A percentile compares a stretch with the other conserved stretches of the same genome.
Evolutionary conservation across 2,888 invertebrate species (phyloP).

Genomic region (Malachius bipustulatus): DNA sequence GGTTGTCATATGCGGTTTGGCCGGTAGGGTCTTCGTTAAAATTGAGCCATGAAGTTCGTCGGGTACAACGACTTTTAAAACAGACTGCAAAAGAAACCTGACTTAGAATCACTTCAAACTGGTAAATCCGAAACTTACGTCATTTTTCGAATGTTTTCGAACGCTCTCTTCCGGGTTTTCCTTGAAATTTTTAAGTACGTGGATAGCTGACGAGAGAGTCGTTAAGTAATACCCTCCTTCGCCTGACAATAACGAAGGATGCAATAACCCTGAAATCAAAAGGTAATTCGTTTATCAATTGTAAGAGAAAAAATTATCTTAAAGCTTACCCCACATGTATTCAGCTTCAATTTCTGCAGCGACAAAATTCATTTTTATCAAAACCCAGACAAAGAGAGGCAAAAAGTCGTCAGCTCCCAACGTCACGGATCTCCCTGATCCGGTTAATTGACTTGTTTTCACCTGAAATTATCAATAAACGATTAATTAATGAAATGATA

Average conservation of each 20-base stretch:
- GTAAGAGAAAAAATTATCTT: background rate
- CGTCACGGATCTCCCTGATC: constrained; percentile 41
- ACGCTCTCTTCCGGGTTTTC: constrained; percentile 32
- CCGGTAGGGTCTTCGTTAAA: constrained; percentile 82
- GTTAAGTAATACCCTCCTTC: constrained; percentile 94
- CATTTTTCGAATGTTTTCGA: constrained; percentile 32
- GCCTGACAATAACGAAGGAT: constrained; percentile 79
- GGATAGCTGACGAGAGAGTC: constrained; percentile 84
- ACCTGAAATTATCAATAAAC: constrained; percentile 39
- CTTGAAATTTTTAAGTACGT: constrained; percentile 61
- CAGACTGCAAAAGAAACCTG: constrained; percentile 39
- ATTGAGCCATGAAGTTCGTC: constrained; percentile 90
- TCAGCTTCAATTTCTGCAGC: constrained; percentile 92
- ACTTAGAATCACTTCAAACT: too few relatives aligned
- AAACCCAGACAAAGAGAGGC: constrained; percentile 82
- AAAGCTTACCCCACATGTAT: constrained; percentile 70
- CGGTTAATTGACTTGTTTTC: constrained; percentile 45
- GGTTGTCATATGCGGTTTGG: constrained; percentile 86
- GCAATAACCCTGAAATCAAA: constrained; percentile 49
- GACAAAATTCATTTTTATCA: constrained; percentile 80
- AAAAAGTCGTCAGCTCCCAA: constrained; percentile 82
- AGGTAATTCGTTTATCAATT: constrained; percentile 2
- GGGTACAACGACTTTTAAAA: constrained; percentile 83
- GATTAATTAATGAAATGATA: too few relatives aligned
- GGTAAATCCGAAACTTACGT: too few relatives aligned